Evolutionary conservation across 2,888 invertebrate genomes (phyloP).

Genomic region (Scaptomyza parva): DNA sequence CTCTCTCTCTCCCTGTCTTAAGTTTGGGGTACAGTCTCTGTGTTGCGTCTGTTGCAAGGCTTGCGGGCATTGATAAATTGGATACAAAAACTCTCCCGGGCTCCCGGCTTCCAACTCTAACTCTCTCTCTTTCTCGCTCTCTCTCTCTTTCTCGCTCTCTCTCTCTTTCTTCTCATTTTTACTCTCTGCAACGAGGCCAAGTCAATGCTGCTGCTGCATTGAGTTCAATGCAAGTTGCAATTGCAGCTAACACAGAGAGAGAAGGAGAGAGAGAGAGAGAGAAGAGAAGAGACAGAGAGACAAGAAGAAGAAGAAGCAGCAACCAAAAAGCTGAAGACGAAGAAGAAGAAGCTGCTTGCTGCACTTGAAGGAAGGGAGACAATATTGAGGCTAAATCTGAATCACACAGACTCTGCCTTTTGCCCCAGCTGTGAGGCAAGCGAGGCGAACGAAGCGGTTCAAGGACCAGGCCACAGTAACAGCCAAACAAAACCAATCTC

Average conservation of each 20-base stretch:
- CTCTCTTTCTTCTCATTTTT: constrained; percentile 18
- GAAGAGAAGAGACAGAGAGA: constrained; percentile 19
- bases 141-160: constrained; percentile 28
- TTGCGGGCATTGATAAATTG: constrained; percentile 62
- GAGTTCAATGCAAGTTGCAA: constrained; percentile 66
- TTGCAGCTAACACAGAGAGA: constrained; percentile 43
- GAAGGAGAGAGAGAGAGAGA: constrained; percentile 16
- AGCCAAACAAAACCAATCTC: constrained; percentile 27
- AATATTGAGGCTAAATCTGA: constrained; percentile 21
- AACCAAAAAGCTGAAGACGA: constrained; percentile 11
- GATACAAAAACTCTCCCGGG: constrained; percentile 37
- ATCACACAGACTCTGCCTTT: constrained; percentile 11
- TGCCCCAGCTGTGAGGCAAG: constrained; percentile 12
- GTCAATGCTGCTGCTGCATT: constrained; percentile 33
- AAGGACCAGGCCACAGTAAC: constrained; percentile 76
- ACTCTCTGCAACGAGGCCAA: constrained; percentile 35
- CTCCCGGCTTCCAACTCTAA: constrained; percentile 5
- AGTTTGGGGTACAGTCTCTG: constrained; percentile 28
- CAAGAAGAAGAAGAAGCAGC: constrained; percentile 11
- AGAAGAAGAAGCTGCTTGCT: constrained; percentile 17
- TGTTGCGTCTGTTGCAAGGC: constrained; percentile 28
- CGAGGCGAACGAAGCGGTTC: constrained; percentile 69
- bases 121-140: constrained; percentile 2
- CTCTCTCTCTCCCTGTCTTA: neutral
- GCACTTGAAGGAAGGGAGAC: constrained; percentile 13